Percentiles rank a stretch among this genome's conserved stretches.
phyloP scores from a whole-genome alignment of 2,113 vertebrate species.

The Sclerurus mexicanus region DNA sequence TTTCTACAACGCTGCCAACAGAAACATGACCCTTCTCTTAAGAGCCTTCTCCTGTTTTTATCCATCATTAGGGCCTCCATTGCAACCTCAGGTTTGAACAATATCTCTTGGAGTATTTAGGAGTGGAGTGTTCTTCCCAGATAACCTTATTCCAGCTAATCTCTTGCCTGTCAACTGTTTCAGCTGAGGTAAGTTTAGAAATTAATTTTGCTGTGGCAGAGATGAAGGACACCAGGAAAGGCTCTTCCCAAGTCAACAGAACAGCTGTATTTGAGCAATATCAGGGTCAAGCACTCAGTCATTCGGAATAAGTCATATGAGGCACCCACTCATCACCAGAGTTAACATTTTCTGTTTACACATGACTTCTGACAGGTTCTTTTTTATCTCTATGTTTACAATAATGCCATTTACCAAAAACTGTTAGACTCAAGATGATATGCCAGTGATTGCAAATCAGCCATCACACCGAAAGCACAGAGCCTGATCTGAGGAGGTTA shows the following conservation, averaged over 20 bases:
- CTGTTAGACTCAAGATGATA: neutral
- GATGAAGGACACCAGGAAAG: neutral
- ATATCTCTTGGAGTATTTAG: neutral
- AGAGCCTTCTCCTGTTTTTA: neutral
- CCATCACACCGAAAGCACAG: neutral
- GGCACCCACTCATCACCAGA: neutral
- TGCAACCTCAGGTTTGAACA: neutral
- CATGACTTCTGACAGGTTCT: neutral
- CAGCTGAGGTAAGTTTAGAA: neutral
- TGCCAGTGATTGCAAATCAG: neutral
- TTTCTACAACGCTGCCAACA: neutral
- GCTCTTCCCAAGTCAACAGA: slow-evolving; percentile 3
- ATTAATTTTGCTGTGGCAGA: neutral
- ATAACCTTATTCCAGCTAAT: neutral
- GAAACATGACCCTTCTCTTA: slow-evolving; percentile 1
- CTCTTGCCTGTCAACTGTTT: slow-evolving; percentile 1
- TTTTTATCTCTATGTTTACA: neutral
- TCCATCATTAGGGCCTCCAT: neutral
- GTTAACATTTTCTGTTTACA: neutral
- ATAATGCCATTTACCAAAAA: neutral
- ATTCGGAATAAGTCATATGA: neutral
- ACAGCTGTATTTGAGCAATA: neutral
- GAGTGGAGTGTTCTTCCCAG: neutral
- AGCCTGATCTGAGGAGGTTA: neutral
- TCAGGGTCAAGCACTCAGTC: neutral